Conservation (phyloP, 2,888 invertebrate genomes). For the Abscondita cerata region DNA sequence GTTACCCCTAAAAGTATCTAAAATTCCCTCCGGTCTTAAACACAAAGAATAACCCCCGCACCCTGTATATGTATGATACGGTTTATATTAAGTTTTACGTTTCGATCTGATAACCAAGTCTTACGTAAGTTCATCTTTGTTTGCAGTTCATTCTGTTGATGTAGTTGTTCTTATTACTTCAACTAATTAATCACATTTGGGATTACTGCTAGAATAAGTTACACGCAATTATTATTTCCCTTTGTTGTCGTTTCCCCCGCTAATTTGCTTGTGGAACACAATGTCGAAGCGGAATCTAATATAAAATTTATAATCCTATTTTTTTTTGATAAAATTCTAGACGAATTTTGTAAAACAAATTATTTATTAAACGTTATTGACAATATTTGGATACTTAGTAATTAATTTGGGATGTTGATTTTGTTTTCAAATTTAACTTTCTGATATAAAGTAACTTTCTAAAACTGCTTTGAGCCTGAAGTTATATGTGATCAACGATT, state of each 20-base stretch:
- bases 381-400: too few relatives aligned
- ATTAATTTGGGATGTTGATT: too few relatives aligned
- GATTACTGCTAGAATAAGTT: constrained; percentile 41
- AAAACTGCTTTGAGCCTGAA: too few relatives aligned
- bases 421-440: too few relatives aligned
- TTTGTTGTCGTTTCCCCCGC: constrained; percentile 25
- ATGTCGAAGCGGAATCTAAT: not conserved
- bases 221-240: constrained; percentile 38
- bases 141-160: constrained; percentile 5
- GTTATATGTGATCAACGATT: too few relatives aligned
- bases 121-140: constrained; percentile 20
- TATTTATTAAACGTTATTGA: too few relatives aligned
- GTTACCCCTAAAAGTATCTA: constrained; percentile 1
- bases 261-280: constrained; percentile 11
- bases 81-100: constrained; percentile 8
- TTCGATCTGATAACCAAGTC: constrained; percentile 5
- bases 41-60: constrained; percentile 18
- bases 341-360: too few relatives aligned
- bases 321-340: too few relatives aligned
- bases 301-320: not conserved
- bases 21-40: constrained; percentile 7
- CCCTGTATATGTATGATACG: constrained; percentile 11
- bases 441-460: too few relatives aligned
- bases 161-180: constrained; percentile 28
- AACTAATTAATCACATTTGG: constrained; percentile 34